These are phyloP conservation scores for Siniperca scherzeri DNA, from an alignment of 2,797 vertebrate genomes.

Conservation along the genomic window DNA sequence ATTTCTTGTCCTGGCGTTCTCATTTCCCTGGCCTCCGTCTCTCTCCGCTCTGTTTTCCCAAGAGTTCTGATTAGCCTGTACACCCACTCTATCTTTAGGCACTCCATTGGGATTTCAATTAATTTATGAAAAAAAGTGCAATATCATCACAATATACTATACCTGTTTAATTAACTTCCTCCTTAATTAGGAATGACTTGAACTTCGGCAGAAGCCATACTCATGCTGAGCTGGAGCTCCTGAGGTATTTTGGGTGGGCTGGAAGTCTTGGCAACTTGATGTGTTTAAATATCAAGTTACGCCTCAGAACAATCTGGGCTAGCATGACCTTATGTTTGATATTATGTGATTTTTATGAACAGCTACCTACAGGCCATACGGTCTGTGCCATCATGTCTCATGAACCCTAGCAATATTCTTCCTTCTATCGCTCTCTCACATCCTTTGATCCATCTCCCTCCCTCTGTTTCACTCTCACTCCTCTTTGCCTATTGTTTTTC, in stretches of 20 bases:
- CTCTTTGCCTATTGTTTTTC: constrained; percentile 58
- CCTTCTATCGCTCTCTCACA: constrained; percentile 18
- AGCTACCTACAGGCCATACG: constrained; percentile 39
- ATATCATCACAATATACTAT: constrained; percentile 78
- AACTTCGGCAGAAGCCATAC: constrained; percentile 57
- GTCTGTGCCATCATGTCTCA: constrained; percentile 30
- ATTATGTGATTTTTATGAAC: constrained; percentile 53
- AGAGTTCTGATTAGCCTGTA: constrained; percentile 80
- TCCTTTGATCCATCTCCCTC: constrained; percentile 57
- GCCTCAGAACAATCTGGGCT: constrained; percentile 44
- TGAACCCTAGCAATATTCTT: constrained; percentile 42
- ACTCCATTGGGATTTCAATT: constrained; percentile 78
- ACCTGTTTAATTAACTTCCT: constrained; percentile 82
- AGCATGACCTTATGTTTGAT: constrained; percentile 55
- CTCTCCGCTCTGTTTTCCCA: constrained; percentile 72
- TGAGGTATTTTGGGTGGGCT: constrained; percentile 34
- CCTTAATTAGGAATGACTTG: constrained; percentile 74
- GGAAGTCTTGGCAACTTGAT: constrained; percentile 43
- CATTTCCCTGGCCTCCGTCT: constrained; percentile 68
- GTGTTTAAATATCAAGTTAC: constrained; percentile 62
- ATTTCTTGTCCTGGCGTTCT: constrained; percentile 48
- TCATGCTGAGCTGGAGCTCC: constrained; percentile 18
- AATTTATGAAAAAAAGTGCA: constrained; percentile 72
- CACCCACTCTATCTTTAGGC: constrained; percentile 81
- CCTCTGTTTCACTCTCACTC: constrained; percentile 21